Conservation (phyloP, 2,113 vertebrate genomes). For the Sakesphorus luctuosus region DNA sequence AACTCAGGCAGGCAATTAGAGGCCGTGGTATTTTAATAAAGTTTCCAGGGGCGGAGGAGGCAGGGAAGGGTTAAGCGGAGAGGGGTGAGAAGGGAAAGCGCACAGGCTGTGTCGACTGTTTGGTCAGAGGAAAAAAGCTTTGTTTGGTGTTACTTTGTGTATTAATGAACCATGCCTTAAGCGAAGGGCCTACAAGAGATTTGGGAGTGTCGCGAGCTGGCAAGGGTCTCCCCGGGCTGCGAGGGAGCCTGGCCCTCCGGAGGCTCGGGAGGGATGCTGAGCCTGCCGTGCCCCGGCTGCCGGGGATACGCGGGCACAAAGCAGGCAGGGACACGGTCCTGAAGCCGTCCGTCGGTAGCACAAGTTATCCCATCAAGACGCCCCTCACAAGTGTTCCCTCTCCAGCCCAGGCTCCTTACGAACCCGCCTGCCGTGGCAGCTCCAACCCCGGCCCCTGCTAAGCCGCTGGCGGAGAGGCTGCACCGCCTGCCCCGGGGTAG, state of each 20-base stretch:
- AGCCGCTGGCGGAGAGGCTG: background rate
- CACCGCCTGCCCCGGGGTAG: accelerated
- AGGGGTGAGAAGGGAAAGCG: background rate
- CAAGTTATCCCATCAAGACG: background rate
- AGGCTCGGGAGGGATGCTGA: background rate
- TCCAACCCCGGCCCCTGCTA: background rate
- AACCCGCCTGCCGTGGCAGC: background rate
- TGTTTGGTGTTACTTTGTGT: constrained; percentile 3
- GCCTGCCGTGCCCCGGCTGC: background rate
- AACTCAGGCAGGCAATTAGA: background rate
- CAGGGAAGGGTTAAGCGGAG: constrained; percentile 33
- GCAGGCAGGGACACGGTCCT: background rate
- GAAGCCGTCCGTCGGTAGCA: background rate
- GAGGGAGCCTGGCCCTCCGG: background rate
- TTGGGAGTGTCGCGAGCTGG: background rate
- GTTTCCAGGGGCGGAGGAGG: background rate
- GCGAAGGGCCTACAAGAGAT: constrained; percentile 11
- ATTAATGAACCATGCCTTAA: constrained; percentile 2
- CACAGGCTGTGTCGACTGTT: background rate
- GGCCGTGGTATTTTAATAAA: background rate
- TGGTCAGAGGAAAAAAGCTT: background rate
- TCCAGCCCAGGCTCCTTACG: background rate
- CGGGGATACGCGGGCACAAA: background rate
- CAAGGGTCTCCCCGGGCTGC: background rate
- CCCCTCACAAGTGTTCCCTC: accelerated